A percentile compares a stretch with the other conserved stretches of the same genome.
phyloP scores from a whole-genome alignment of 2,888 invertebrate genomes.

The Drosophila sordidapex region DNA sequence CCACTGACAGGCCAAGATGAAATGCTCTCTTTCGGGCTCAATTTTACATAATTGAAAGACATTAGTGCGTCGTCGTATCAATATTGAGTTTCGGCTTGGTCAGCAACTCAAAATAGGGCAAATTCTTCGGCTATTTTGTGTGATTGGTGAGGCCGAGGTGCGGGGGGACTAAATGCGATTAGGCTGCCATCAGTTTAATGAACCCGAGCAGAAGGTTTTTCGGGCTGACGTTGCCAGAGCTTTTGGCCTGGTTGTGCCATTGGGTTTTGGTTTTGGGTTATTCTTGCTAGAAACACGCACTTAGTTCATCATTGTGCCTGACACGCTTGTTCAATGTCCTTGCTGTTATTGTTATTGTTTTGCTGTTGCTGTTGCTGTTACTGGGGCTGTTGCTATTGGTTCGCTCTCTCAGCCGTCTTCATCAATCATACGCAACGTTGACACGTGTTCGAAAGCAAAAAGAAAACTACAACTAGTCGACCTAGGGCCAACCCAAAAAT shows the following conservation, averaged over 20 bases:
- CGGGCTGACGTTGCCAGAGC: slow-evolving; percentile 29
- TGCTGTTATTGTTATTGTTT: slow-evolving; percentile 52
- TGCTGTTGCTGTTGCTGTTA: slow-evolving; percentile 22
- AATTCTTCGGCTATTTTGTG: slow-evolving; percentile 3
- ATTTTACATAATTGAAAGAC: slow-evolving; percentile 60
- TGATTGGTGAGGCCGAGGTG: background rate
- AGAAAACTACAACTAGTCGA: slow-evolving; percentile 41
- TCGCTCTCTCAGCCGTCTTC: slow-evolving; percentile 49
- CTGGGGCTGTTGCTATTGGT: slow-evolving; percentile 5
- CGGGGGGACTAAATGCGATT: slow-evolving; percentile 42
- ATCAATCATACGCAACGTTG: slow-evolving; percentile 78
- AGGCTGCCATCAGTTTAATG: slow-evolving; percentile 64
- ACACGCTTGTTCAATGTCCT: slow-evolving; percentile 56
- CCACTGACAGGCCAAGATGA: slow-evolving; percentile 13
- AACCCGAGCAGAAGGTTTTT: slow-evolving; percentile 61
- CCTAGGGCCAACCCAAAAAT: slow-evolving; percentile 7
- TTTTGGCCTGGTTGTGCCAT: background rate
- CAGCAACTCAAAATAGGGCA: slow-evolving; percentile 33
- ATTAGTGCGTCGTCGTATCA: slow-evolving; percentile 53
- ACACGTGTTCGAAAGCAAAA: slow-evolving; percentile 64
- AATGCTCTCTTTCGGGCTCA: slow-evolving; percentile 25
- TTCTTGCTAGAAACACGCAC: slow-evolving; percentile 36
- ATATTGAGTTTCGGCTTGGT: slow-evolving; percentile 54
- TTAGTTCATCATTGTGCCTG: slow-evolving; percentile 63
- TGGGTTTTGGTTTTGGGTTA: background rate